Evolutionary conservation across 1,140 invertebrate species (phyloP), one percentile per base, ranked within the genome.

Genomic region (Matsumurasca onukii): DNA sequence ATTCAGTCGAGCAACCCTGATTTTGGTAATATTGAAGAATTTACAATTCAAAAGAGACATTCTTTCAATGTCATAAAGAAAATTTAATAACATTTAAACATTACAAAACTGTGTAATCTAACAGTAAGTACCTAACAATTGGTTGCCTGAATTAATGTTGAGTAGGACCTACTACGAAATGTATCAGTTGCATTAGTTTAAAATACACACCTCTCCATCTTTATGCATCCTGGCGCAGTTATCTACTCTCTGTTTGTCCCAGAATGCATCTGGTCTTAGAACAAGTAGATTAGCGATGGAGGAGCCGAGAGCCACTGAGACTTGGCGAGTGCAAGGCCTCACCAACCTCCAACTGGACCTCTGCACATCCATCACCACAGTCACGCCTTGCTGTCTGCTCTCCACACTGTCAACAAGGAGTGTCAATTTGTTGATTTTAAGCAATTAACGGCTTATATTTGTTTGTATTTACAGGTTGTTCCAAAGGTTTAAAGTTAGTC

Each of bases 161-260:
- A n/a, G n/a, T n/a, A n/a, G n/a, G n/a, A n/a, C n/a, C n/a, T n/a
- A n/a, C n/a, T n/a, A n/a, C n/a, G n/a, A n/a, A n/a, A n/a, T n/a
- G n/a, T n/a, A n/a, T n/a, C n/a, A n/a, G n/a, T n/a, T n/a, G n/a
- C n/a, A n/a, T n/a, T n/a, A n/a, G n/a, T 20, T 15, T 52, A 25
- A 30, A 9, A 9, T 69, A 67, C 77, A 76, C 76, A 89, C 88
- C 80, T 89, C 86, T 69, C 83, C 83, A 68, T 88, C 86, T 61
- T 83, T 84, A 63, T 87, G 84, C 1, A 85, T 80, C 67, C 84
- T 86, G 25, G 87, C 84, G 76, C 88, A 90, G 70, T 87, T 86
- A 71, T 89, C 87, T 31, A 90, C 86, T n/a, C 83, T 77, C 72
- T 86, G 85, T 72, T 89, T 89, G 76, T 90, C 88, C 88, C 88